Evolutionary conservation across 2,113 vertebrate species (phyloP), one percentile per base, ranked within the genome.

Genomic region (Syngnathus scovelli): DNA sequence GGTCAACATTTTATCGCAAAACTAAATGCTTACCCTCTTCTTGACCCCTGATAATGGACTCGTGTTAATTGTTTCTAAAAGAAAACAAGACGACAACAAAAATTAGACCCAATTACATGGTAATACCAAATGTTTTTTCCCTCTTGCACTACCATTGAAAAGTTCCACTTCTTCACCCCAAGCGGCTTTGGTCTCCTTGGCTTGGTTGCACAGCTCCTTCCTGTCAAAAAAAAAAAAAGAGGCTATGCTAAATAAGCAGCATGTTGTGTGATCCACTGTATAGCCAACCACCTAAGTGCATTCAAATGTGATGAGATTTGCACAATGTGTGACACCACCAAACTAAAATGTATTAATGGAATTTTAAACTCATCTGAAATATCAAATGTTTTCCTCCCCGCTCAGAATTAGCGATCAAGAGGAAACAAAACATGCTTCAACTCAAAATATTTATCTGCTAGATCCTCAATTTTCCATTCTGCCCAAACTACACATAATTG

Each of bases 151-250:
- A 27, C 60, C 27, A 13, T n/a, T 27, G n/a, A 44, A 9, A 21
- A 2, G 3, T 66, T 84, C 41, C 0, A 90, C 89, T 21, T 90
- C 90, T 7, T 90, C 85, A 18, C 46, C 83, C 90, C 90, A 90
- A 0, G 61, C 78, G 0, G 78, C 85, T 68, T 84, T 89, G 1
- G 33, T 67, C 60, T 87, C 89, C 1, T 61, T 78, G 7, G 70
- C 78, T 2, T 69, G 56, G 1, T 19, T 44, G 6, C 36, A 68
- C 13, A 80, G 16, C 7, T 2, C 3, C 66, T 78, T 83, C 79
- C 91, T 91, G 51, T 59, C 58, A 63, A 66, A 2, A 68, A 44
- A 39, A 55, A 66, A 2, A 68, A 44, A 39, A 55, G 9, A 19
- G 54, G 33, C 48, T 13, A 43, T 6, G 7, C 38, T 27, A 46